Conservation (phyloP, 35 echinoderm and acorn worm genomes). For the Eucidaris tribuloides region DNA sequence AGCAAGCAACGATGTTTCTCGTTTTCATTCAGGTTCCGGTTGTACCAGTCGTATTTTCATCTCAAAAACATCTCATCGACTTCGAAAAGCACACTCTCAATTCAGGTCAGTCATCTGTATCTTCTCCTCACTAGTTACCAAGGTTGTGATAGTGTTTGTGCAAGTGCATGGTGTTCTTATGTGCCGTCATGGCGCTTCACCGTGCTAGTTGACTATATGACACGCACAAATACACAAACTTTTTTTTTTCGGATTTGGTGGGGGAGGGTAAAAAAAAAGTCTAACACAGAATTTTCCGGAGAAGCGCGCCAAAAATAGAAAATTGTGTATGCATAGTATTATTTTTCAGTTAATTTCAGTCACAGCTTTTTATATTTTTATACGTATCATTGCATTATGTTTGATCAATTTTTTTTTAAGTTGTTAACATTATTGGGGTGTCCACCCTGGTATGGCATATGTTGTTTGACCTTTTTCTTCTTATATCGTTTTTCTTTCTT, state of each 20-base stretch:
- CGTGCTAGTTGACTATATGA: neutral
- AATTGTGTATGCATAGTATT: neutral
- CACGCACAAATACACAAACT: neutral
- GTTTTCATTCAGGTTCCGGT: slow-evolving; percentile 80
- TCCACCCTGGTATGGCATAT: neutral
- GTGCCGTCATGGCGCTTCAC: too few species aligned
- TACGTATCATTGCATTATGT: neutral
- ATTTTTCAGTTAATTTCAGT: too few species aligned
- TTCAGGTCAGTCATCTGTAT: too few species aligned
- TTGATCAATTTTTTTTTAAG: neutral
- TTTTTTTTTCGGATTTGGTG: neutral
- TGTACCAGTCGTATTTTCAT: slow-evolving; percentile 74
- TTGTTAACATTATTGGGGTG: neutral
- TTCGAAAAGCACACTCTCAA: slow-evolving; percentile 62
- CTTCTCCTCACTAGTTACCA: too few species aligned
- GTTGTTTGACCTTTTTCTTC: neutral
- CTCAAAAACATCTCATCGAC: slow-evolving; percentile 70
- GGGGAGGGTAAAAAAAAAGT: neutral
- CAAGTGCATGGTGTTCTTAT: too few species aligned
- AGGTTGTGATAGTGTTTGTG: too few species aligned
- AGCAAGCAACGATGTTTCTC: too few species aligned
- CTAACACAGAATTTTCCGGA: too few species aligned
- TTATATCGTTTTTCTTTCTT: too few species aligned
- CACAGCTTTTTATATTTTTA: neutral
- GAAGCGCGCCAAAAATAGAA: too few species aligned